These are phyloP conservation scores for Anser cygnoides DNA, from an alignment of 2,113 vertebrate species.

Conservation along the genomic window DNA sequence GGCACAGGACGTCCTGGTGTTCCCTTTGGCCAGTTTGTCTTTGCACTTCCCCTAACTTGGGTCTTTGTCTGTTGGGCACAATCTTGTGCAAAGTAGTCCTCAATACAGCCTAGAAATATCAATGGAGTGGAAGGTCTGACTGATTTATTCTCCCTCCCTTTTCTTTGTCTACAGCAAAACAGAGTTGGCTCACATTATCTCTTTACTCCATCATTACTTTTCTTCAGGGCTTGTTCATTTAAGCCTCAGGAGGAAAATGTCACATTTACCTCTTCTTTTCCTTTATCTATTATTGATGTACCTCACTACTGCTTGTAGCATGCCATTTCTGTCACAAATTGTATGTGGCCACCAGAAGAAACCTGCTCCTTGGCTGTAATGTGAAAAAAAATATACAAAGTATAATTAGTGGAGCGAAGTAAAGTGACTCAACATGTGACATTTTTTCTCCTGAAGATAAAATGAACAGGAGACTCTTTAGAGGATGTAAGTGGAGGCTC, in stretches of 20 bases:
- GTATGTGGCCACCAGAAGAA: neutral
- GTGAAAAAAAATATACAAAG: neutral
- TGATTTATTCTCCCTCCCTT: slow-evolving; percentile 32
- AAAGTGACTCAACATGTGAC: neutral
- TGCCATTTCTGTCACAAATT: neutral
- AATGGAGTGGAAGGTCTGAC: neutral
- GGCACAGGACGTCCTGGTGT: slow-evolving; percentile 41
- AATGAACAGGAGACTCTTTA: neutral
- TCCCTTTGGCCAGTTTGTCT: slow-evolving; percentile 40
- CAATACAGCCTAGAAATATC: slow-evolving; percentile 44
- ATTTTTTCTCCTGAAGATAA: neutral
- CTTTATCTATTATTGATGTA: neutral
- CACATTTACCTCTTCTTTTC: neutral
- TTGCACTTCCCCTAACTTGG: slow-evolving; percentile 11
- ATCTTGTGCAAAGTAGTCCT: slow-evolving; percentile 14
- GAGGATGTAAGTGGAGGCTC: neutral
- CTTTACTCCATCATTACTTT: neutral
- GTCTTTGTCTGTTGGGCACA: slow-evolving; percentile 25
- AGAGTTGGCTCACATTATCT: neutral
- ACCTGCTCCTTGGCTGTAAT: neutral
- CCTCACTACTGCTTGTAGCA: neutral
- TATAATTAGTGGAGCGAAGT: neutral
- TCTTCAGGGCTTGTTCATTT: neutral
- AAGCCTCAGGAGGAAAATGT: slow-evolving; percentile 2
- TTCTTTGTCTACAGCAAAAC: slow-evolving; percentile 8